These are phyloP conservation scores for Synaphobranchus kaupii DNA, from an alignment of 2,797 vertebrate genomes.

Conservation along the genomic window DNA sequence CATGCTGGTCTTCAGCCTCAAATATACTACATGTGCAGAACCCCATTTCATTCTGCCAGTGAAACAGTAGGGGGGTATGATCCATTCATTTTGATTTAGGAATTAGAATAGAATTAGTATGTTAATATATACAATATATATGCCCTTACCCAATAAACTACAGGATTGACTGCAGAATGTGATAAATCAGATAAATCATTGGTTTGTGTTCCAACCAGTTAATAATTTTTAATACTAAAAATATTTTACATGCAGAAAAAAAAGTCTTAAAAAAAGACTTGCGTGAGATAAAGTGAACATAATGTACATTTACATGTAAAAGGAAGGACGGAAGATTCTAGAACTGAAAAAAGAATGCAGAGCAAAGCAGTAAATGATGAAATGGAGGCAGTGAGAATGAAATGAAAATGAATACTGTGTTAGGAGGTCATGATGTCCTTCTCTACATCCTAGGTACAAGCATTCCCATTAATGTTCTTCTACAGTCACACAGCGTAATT, in stretches of 20 bases:
- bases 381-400: neutral
- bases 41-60: constrained; percentile 24
- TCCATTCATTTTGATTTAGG: no score
- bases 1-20: constrained; percentile 15
- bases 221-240: neutral
- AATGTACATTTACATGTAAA: neutral
- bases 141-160: neutral
- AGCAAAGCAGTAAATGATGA: neutral
- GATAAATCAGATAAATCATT: neutral
- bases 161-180: neutral
- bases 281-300: neutral
- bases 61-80: no score
- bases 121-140: neutral
- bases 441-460: constrained; percentile 3
- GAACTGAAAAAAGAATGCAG: constrained; percentile 1
- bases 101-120: neutral
- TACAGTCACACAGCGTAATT: constrained; percentile 5
- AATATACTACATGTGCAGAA: constrained; percentile 36
- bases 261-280: neutral
- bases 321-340: neutral
- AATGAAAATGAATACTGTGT: constrained; percentile 25
- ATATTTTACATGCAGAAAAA: neutral
- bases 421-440: neutral
- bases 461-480: constrained; percentile 14
- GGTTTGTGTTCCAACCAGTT: neutral